phyloP scores from a whole-genome alignment of 2,113 vertebrate genomes.

The Boulengeromyrus knoepffleri region DNA sequence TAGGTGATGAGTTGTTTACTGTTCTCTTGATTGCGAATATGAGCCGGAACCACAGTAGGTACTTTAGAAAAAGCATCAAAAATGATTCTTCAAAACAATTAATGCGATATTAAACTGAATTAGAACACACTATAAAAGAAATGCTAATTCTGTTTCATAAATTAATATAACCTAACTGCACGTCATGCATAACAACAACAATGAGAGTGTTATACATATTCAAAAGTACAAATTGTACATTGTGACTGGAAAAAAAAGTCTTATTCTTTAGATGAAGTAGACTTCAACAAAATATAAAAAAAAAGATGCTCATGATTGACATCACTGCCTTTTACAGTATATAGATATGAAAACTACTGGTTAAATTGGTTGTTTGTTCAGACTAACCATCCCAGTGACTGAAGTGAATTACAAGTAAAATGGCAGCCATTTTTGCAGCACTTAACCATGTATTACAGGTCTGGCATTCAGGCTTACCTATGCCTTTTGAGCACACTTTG shows the following conservation, averaged over 20 bases:
- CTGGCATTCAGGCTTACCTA: conserved; percentile 46
- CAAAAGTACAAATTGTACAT: not conserved
- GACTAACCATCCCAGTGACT: not conserved
- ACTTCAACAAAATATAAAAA: not conserved
- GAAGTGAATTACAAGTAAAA: not conserved
- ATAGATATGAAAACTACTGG: not conserved
- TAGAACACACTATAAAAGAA: not conserved
- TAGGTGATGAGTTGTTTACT: conserved; percentile 53
- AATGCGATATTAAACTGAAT: not conserved
- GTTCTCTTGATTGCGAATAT: conserved; percentile 49
- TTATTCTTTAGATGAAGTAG: not conserved
- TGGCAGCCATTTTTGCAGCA: not conserved
- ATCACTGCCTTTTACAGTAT: not conserved
- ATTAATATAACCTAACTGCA: not conserved
- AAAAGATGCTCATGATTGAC: not conserved
- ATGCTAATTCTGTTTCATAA: not conserved
- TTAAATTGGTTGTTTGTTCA: not conserved
- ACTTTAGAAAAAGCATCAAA: conserved; percentile 46
- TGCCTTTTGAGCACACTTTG: conserved; percentile 41
- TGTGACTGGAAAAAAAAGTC: not conserved
- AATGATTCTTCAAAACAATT: not conserved
- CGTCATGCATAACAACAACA: not conserved
- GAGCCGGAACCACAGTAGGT: conserved; percentile 51
- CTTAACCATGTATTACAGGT: not conserved
- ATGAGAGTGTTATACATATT: not conserved